A percentile compares a stretch with the other conserved stretches of the same genome.
Conservation (phyloP, 2,888 invertebrate species). For the Tromatobia lineatoria region DNA sequence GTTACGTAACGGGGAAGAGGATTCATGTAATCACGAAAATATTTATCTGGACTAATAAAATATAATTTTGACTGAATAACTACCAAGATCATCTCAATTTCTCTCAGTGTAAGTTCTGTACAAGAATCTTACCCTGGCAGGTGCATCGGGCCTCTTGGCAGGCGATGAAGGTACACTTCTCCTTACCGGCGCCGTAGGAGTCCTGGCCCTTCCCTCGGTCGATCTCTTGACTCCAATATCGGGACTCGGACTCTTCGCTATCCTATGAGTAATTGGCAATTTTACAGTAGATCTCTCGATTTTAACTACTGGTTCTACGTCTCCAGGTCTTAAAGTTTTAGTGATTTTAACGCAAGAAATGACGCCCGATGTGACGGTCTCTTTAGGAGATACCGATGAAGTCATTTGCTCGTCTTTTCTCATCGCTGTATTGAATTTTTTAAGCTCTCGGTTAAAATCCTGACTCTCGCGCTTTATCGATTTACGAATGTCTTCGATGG, state of each 20-base stretch:
- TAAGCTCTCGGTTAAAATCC: slow-evolving; percentile 59
- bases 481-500: slow-evolving; percentile 77
- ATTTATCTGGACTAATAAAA: no score
- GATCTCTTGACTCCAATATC: slow-evolving; percentile 70
- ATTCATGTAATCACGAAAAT: no score
- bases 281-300: slow-evolving; percentile 67
- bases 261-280: slow-evolving; percentile 72
- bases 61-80: no score
- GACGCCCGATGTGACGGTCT: slow-evolving; percentile 37
- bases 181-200: slow-evolving; percentile 61
- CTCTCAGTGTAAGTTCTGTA: background rate
- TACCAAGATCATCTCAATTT: no score
- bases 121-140: slow-evolving; percentile 71
- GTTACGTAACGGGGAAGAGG: no score
- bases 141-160: slow-evolving; percentile 74
- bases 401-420: slow-evolving; percentile 29
- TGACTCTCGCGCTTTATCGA: slow-evolving; percentile 72
- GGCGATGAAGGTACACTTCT: slow-evolving; percentile 73
- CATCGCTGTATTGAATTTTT: slow-evolving; percentile 57
- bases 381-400: slow-evolving; percentile 18
- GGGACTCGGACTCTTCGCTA: slow-evolving; percentile 77
- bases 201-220: slow-evolving; percentile 64
- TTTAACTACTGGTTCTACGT: slow-evolving; percentile 58
- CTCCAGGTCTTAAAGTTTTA: slow-evolving; percentile 61
- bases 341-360: slow-evolving; percentile 62